Conservation (phyloP, 2,888 invertebrate genomes). For the Dioctria linearis region DNA sequence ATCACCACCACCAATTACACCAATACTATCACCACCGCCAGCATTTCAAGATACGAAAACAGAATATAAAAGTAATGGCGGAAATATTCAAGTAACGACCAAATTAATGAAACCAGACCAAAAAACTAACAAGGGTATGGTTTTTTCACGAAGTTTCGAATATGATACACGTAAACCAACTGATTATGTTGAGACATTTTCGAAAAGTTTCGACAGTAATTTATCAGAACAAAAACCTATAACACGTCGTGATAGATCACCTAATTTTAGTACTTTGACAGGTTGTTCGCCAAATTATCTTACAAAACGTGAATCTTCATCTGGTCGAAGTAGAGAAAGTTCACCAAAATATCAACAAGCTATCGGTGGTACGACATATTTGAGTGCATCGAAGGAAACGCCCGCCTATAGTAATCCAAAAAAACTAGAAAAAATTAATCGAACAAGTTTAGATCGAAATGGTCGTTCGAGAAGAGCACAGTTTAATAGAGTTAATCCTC, state of each 20-base stretch:
- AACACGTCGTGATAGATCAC: slow-evolving; percentile 65
- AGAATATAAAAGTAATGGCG: slow-evolving; percentile 61
- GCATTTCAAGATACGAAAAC: slow-evolving; percentile 77
- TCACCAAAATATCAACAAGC: slow-evolving; percentile 69
- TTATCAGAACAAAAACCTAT: slow-evolving; percentile 62
- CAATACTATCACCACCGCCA: slow-evolving; percentile 80
- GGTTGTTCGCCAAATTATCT: slow-evolving; percentile 70
- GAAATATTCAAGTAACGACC: slow-evolving; percentile 61
- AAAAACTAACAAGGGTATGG: slow-evolving; percentile 67
- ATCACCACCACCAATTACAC: slow-evolving; percentile 78
- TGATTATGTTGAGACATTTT: slow-evolving; percentile 69
- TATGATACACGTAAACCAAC: slow-evolving; percentile 68
- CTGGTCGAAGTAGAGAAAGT: slow-evolving; percentile 67
- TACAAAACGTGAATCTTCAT: slow-evolving; percentile 67
- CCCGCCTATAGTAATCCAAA: slow-evolving; percentile 66
- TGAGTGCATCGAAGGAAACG: slow-evolving; percentile 64
- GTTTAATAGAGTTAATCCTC: slow-evolving; percentile 70
- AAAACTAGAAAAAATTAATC: slow-evolving; percentile 63
- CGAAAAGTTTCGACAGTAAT: slow-evolving; percentile 70
- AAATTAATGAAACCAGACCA: slow-evolving; percentile 62
- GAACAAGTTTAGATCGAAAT: slow-evolving; percentile 64
- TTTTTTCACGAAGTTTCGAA: slow-evolving; percentile 71
- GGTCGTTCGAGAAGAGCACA: slow-evolving; percentile 74
- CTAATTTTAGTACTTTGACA: slow-evolving; percentile 69
- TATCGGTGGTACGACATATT: slow-evolving; percentile 63